A percentile compares a stretch with the other conserved stretches of the same genome.
Conservation (phyloP, 2,113 vertebrate genomes). For the Halichoeres trimaculatus region DNA sequence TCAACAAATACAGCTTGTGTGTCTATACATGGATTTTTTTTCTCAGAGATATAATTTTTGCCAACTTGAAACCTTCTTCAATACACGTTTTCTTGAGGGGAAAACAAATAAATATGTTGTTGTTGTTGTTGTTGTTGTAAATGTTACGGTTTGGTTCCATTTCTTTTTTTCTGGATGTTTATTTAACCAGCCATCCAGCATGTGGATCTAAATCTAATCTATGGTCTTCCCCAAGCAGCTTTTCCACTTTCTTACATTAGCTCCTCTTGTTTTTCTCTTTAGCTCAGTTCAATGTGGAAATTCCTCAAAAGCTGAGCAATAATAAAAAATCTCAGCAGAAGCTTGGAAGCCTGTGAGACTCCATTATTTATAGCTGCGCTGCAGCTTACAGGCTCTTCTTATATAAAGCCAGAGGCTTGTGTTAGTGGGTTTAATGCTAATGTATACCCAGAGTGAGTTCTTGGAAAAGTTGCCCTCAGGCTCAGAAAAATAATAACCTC, state of each 20-base stretch:
- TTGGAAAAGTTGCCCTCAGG: conserved; percentile 9
- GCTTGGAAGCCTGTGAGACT: conserved; percentile 7
- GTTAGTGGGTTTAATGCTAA: conserved; percentile 35
- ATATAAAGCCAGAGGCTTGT: conserved; percentile 31
- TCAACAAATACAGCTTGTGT: too few relatives aligned
- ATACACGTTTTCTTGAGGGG: too few relatives aligned
- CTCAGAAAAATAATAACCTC: conserved; percentile 12
- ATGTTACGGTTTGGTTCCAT: not conserved
- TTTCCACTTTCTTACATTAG: not conserved
- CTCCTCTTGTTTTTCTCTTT: not conserved
- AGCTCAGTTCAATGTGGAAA: not conserved
- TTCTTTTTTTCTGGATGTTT: not conserved
- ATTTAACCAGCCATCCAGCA: too few relatives aligned
- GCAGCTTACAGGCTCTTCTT: conserved; percentile 12
- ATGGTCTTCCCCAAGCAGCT: not conserved
- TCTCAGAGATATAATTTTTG: too few relatives aligned
- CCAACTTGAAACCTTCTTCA: too few relatives aligned
- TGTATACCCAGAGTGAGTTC: conserved; percentile 12
- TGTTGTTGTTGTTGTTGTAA: too few relatives aligned
- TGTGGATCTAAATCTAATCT: not conserved
- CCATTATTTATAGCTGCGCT: conserved; percentile 33
- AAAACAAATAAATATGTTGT: too few relatives aligned
- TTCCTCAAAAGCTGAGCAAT: conserved; percentile 33
- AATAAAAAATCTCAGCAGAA: conserved; percentile 37
- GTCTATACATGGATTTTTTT: too few relatives aligned